Evolutionary conservation across 2,113 vertebrate genomes (phyloP), one percentile per base, ranked within the genome.

Genomic region (Cacatua alba): DNA sequence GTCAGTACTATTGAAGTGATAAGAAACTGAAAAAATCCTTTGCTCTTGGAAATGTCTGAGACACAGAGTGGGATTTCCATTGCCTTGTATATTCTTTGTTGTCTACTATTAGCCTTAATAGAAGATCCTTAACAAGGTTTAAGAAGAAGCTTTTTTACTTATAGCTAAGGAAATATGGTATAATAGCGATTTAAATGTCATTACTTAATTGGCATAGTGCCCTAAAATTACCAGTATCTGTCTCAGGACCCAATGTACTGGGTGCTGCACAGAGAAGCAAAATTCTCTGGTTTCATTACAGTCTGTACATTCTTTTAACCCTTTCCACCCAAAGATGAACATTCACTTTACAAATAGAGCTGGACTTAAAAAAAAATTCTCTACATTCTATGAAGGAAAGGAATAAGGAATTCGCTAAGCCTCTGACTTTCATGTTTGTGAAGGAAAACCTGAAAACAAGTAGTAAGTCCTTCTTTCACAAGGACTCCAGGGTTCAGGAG

Each of bases 311-410:
- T 48, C 16, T 78, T 86, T 51, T 44, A 81, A 57, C 8, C 12
- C 9, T 37, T 77, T 70, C n/a, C 16, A 46, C 6, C 3, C 8
- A 53, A n/a, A 84, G 24, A 2, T 48, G 6, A 82, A 9, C 7
- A 24, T 51, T 3, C 5, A 46, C 2, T 64, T 72, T 68, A 48
- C 7, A 82, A 67, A 75, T 33, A 53, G 11, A 59, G 3, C 19
- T 59, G 35, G 20, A 78, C 33, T 67, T 68, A 12, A 79, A 71
- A 84, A 44, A 18, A 15, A 68, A 4, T 14, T 9, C 28, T 35
- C 2, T 39, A 25, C 2, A 3, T 0, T 65, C 17, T 43, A 1
- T 55, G 13, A 63, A 64, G 18, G 5, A 76, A 35, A 60, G 6
- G 5, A 70, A 57, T 46, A 33, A 52, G 7, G 7, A 68, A 64